Evolutionary conservation across 2,888 invertebrate species (phyloP).

Genomic region (Leptinotarsa peninsularis): DNA sequence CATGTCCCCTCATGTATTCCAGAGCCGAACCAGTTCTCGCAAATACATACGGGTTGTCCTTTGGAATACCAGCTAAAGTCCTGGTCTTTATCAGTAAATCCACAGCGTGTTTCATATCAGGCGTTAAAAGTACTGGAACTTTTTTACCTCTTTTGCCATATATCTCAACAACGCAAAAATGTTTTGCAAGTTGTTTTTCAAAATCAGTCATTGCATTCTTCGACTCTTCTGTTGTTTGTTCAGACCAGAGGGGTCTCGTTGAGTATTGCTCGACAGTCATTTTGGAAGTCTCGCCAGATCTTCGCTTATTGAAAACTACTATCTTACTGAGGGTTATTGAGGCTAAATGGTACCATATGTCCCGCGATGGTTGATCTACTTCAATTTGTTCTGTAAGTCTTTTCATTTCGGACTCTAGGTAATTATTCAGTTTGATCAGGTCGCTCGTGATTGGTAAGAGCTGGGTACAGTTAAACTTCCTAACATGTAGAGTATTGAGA

Average conservation of each 20-base stretch:
- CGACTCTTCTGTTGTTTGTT: conserved; percentile 37
- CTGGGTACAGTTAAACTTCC: conserved; percentile 40
- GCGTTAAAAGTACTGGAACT: conserved; percentile 43
- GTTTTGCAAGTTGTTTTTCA: conserved; percentile 25
- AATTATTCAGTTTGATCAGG: conserved; percentile 40
- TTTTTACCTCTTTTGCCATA: conserved; percentile 37
- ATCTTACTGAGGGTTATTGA: conserved; percentile 36
- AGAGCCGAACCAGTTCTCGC: conserved; percentile 24
- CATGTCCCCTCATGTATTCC: conserved; percentile 39
- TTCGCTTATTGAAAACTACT: conserved; percentile 46
- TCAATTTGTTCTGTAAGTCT: not conserved
- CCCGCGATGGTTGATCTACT: not conserved
- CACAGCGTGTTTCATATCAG: conserved; percentile 36
- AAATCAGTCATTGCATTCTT: conserved; percentile 39
- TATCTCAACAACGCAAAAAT: conserved; percentile 36
- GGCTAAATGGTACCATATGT: not conserved
- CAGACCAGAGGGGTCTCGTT: conserved; percentile 37
- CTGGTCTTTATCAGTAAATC: conserved; percentile 29
- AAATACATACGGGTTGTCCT: conserved; percentile 42
- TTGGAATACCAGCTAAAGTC: conserved; percentile 23
- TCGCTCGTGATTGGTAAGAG: conserved; percentile 44
- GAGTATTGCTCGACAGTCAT: conserved; percentile 41
- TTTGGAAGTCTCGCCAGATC: conserved; percentile 38
- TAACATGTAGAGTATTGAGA: conserved; percentile 37
- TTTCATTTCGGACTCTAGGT: not conserved